A percentile compares a stretch with the other conserved stretches of the same genome.
These are phyloP conservation scores for Pseudomyrmex dendroicus DNA, from an alignment of 1,140 invertebrate species.

Conservation along the genomic window DNA sequence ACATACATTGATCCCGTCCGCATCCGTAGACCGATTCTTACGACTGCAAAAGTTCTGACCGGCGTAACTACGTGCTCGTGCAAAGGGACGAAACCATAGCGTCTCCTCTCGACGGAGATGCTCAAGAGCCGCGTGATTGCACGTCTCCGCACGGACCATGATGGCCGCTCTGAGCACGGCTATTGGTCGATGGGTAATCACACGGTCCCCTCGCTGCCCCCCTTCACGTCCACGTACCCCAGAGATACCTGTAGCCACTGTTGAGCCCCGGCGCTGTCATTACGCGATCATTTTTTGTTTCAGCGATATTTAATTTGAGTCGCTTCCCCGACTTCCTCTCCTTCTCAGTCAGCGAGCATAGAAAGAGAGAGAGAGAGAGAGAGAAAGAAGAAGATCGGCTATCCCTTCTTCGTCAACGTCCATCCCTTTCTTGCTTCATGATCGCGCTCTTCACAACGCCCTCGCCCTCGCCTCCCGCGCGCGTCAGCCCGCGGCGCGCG, in stretches of 20 bases:
- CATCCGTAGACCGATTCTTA: conserved; percentile 16
- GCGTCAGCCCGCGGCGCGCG: conserved; percentile 13
- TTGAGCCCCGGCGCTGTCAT: conserved; percentile 70
- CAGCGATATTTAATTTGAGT: conserved; percentile 76
- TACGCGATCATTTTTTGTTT: conserved; percentile 77
- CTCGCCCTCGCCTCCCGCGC: background rate
- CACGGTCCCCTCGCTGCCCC: conserved; percentile 67
- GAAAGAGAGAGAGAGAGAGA: too few species aligned
- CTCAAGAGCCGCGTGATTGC: conserved; percentile 76
- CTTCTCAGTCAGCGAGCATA: background rate
- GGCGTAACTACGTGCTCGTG: conserved; percentile 52
- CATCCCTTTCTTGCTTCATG: too few species aligned
- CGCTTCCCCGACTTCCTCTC: conserved; percentile 59
- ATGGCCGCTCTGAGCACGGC: conserved; percentile 77
- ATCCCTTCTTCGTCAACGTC: background rate
- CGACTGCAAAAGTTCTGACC: background rate
- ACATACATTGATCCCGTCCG: background rate
- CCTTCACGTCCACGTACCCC: conserved; percentile 34
- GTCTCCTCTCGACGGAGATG: conserved; percentile 56
- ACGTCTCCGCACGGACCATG: conserved; percentile 77
- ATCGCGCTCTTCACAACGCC: background rate
- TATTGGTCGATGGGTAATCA: conserved; percentile 79
- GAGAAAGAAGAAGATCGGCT: too few species aligned
- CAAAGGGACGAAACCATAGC: conserved; percentile 56
- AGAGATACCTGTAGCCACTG: conserved; percentile 70